These are phyloP conservation scores for Stramonita haemastoma DNA, from an alignment of 2,888 invertebrate genomes.

Conservation along the genomic window DNA sequence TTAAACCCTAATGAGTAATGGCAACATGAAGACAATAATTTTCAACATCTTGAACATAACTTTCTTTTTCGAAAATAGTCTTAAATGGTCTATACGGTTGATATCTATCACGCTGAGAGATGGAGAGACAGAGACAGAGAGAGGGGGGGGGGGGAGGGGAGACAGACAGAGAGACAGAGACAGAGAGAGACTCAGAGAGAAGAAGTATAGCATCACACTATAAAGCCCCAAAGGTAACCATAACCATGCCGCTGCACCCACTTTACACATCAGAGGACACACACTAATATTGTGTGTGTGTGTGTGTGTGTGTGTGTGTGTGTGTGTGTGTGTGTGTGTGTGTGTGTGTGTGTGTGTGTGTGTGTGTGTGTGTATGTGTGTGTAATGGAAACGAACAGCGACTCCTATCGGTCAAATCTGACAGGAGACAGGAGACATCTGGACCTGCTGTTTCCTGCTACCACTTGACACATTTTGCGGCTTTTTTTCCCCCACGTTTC, in stretches of 20 bases:
- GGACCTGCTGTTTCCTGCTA: not conserved
- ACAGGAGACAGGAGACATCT: not conserved
- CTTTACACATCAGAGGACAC: not conserved
- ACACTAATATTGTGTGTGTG: not conserved
- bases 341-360: not conserved
- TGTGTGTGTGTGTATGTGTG: not conserved
- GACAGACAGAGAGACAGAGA: too few species aligned
- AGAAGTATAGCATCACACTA: not conserved
- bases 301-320: constrained; percentile 1
- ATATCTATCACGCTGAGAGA: too few species aligned
- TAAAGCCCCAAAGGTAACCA: not conserved
- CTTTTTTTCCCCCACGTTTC: not conserved
- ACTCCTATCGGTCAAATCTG: too few species aligned
- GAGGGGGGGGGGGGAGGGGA: too few species aligned
- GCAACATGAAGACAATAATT: too few species aligned
- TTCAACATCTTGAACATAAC: too few species aligned
- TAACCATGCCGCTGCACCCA: not conserved
- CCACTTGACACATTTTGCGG: not conserved
- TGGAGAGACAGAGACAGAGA: not conserved
- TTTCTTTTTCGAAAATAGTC: too few species aligned
- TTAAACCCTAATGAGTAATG: too few species aligned
- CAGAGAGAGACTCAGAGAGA: too few species aligned
- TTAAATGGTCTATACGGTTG: too few species aligned
- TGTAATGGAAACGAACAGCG: not conserved
- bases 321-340: constrained; percentile 12